A percentile compares a stretch with the other conserved stretches of the same genome.
phyloP scores from a whole-genome alignment of 2,888 invertebrate species.

The Linyphia triangularis region DNA sequence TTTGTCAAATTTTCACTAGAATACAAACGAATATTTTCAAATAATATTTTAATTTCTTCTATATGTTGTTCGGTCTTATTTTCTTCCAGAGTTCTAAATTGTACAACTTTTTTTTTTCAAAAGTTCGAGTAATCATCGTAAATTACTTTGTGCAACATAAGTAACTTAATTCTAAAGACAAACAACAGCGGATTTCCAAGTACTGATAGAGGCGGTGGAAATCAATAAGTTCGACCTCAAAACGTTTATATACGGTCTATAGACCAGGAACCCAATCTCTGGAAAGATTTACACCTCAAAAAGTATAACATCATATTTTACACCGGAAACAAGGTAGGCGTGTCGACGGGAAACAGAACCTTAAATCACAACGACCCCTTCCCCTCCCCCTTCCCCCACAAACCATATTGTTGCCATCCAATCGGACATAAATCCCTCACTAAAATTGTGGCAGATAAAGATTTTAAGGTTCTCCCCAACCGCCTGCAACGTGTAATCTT shows the following conservation, averaged over 20 bases:
- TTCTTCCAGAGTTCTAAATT: too few relatives aligned
- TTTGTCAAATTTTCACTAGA: too few relatives aligned
- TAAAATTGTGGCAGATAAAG: slow-evolving; percentile 63
- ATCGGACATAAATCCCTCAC: slow-evolving; percentile 63
- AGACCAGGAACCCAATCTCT: neutral
- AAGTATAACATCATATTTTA: slow-evolving; percentile 68
- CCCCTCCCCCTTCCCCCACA: slow-evolving; percentile 10
- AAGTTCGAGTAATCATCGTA: too few relatives aligned
- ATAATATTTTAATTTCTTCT: too few relatives aligned
- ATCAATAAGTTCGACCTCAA: neutral
- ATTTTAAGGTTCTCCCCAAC: slow-evolving; percentile 46
- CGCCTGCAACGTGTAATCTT: slow-evolving; percentile 62
- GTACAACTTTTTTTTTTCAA: too few relatives aligned
- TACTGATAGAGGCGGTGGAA: neutral
- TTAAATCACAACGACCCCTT: slow-evolving; percentile 64
- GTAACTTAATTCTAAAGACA: too few relatives aligned
- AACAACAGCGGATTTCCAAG: too few relatives aligned
- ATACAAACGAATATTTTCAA: too few relatives aligned
- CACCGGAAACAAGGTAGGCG: slow-evolving; percentile 73
- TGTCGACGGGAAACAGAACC: slow-evolving; percentile 68
- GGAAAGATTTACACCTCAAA: slow-evolving; percentile 21
- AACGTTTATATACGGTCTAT: too few relatives aligned
- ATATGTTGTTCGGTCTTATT: too few relatives aligned
- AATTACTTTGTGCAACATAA: too few relatives aligned
- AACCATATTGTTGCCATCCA: slow-evolving; percentile 41